A percentile compares a stretch with the other conserved stretches of the same genome.
These are phyloP conservation scores for Drosophila oshimai DNA, from an alignment of 1,140 invertebrate species.

Conservation along the genomic window DNA sequence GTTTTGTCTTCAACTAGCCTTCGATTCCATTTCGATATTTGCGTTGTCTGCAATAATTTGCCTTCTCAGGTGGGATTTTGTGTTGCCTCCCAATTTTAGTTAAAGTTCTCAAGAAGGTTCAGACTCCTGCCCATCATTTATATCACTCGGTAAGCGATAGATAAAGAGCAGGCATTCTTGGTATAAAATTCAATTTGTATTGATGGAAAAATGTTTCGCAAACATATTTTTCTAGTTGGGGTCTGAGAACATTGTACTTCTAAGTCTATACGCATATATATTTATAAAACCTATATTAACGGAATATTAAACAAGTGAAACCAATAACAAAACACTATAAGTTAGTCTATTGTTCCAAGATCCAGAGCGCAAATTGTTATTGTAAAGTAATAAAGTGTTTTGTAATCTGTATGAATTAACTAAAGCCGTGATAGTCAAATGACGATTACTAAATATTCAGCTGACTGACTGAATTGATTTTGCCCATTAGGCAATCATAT, in stretches of 20 bases:
- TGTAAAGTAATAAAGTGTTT: slow-evolving; percentile 48
- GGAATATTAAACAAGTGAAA: slow-evolving; percentile 33
- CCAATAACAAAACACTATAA: slow-evolving; percentile 28
- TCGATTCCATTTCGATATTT: background rate
- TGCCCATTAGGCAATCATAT: background rate
- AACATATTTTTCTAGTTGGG: slow-evolving; percentile 40
- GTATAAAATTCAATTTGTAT: background rate
- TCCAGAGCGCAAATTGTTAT: slow-evolving; percentile 74
- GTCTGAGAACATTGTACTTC: slow-evolving; percentile 50
- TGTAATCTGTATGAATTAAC: slow-evolving; percentile 12
- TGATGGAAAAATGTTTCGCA: background rate
- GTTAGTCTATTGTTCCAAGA: slow-evolving; percentile 60
- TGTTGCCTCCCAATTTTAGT: slow-evolving; percentile 36
- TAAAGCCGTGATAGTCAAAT: background rate
- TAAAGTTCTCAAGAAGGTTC: slow-evolving; percentile 40
- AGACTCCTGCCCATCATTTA: slow-evolving; percentile 1
- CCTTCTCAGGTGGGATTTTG: slow-evolving; percentile 44
- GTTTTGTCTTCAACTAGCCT: background rate
- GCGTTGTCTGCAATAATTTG: slow-evolving; percentile 14
- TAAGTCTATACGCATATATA: slow-evolving; percentile 62
- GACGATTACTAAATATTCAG: background rate
- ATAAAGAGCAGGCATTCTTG: background rate
- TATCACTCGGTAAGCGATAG: background rate
- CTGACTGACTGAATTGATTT: background rate
- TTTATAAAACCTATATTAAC: slow-evolving; percentile 43